These are phyloP conservation scores for Calyptommatus sinebrachiatus DNA, from an alignment of 2,113 vertebrate species.

Conservation along the genomic window DNA sequence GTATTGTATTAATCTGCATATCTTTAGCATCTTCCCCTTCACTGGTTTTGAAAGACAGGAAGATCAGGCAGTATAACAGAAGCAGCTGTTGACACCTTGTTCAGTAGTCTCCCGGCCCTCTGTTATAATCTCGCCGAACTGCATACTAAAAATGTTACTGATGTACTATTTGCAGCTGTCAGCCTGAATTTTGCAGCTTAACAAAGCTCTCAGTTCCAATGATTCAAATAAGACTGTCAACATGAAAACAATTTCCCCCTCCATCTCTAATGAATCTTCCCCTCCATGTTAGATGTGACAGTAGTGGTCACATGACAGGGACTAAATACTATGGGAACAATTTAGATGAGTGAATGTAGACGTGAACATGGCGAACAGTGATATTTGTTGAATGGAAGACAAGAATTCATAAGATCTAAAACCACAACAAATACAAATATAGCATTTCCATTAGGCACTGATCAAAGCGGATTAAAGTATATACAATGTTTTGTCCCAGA, in stretches of 20 bases:
- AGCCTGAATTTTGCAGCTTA: slow-evolving; percentile 24
- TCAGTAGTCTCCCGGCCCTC: slow-evolving; percentile 10
- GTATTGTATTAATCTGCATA: not conserved
- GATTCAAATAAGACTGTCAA: slow-evolving; percentile 19
- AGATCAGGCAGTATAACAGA: not conserved
- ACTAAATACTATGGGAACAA: not conserved
- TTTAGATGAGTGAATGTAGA: not conserved
- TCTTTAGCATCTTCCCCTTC: slow-evolving; percentile 10
- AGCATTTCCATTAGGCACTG: not conserved
- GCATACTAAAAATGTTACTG: not conserved
- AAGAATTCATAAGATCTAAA: not conserved
- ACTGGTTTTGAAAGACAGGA: slow-evolving; percentile 6
- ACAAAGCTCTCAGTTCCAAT: slow-evolving; percentile 1
- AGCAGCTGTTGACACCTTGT: slow-evolving; percentile 27
- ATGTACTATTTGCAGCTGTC: slow-evolving; percentile 21
- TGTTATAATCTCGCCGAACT: slow-evolving; percentile 13
- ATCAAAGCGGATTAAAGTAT: not conserved
- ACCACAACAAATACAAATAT: not conserved
- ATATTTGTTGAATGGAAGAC: not conserved
- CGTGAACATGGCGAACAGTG: not conserved
- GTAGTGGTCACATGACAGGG: not conserved
- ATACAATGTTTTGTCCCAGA: not conserved
- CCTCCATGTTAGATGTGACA: slow-evolving; percentile 10
- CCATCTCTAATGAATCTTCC: not conserved
- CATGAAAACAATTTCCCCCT: not conserved